Base-by-base conservation (phyloP, 2,888 invertebrate genomes). In the Amblyjoppa fuscipennis region DNA sequence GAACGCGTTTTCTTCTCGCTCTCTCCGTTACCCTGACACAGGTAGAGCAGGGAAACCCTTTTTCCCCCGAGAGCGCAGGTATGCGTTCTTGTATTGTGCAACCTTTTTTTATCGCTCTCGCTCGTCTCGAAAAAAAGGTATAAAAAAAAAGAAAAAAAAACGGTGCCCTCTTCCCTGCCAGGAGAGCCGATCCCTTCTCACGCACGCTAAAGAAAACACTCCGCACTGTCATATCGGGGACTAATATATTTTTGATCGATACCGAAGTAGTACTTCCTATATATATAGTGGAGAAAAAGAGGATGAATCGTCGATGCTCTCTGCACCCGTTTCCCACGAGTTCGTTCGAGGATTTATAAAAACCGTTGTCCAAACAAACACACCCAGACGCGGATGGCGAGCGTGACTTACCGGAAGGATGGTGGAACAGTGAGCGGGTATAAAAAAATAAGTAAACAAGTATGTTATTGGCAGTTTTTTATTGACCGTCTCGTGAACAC, bases 241-340 rank as follows among this genome's bases (percentile, higher is more conserved):
- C 94, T 94, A 94, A 94, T 94, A 94, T 94, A 94, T 94, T 94
- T 94, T 94, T 94, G 93, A 94, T 94, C 93, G 93, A 93, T 93
- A 92, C 91, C 87, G 80, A 84, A 83, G 68, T 84, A 78, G 66
- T 49, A 25, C 61, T 80, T 68, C 66, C 75, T 74, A 69, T 75
- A 78, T 53, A 45, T 89, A 82, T 76, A 66, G 88, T 76, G 70
- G 31, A 81, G 77, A 75, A 85, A 85, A 80, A 73, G 68, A 83
- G 79, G 83, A 84, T 89, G 91, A 91, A 90, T 90, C 89, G 82
- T 80, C 83, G 85, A 85, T 74, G 71, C 76, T 66, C 80, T 87
- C 89, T 90, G 81, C 82, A 85, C 87, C 88, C 89, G 88, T 91
- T 93, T 94, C 94, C 93, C 94, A 94, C 93, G 93, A 88, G 77